phyloP scores from a whole-genome alignment of 2,113 vertebrate genomes.

The Rhinopomastus cyanomelas region DNA sequence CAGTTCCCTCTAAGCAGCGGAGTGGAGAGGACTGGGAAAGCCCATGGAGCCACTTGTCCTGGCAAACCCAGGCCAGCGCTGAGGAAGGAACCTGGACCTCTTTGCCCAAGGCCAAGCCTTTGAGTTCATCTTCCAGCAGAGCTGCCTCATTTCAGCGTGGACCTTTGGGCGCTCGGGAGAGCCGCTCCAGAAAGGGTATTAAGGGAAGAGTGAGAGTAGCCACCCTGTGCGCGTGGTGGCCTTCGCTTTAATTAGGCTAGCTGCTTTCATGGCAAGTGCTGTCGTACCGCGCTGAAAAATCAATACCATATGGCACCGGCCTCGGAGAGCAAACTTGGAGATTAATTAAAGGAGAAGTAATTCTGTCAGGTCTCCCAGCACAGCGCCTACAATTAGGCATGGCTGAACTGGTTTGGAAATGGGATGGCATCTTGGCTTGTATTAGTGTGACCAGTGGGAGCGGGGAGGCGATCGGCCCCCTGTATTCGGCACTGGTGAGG shows the following conservation, averaged over 20 bases:
- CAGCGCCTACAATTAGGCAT: slow-evolving; percentile 25
- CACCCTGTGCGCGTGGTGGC: neutral
- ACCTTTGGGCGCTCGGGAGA: neutral
- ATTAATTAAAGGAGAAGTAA: slow-evolving; percentile 69
- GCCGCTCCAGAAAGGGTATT: fast-evolving
- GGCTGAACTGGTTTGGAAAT: slow-evolving; percentile 45
- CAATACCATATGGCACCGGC: slow-evolving; percentile 66
- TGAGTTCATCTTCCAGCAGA: neutral
- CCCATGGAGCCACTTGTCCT: neutral
- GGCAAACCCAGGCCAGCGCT: neutral
- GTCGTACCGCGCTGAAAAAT: slow-evolving; percentile 56
- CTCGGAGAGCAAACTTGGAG: slow-evolving; percentile 63
- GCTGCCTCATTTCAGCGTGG: fast-evolving
- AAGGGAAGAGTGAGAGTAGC: slow-evolving; percentile 43
- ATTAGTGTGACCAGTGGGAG: no score
- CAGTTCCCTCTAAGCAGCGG: neutral
- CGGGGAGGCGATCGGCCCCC: no score
- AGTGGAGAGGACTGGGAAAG: neutral
- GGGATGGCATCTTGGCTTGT: no score
- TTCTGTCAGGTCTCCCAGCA: slow-evolving; percentile 46
- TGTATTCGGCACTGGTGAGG: no score
- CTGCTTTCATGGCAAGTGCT: slow-evolving; percentile 52
- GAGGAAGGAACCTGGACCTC: neutral
- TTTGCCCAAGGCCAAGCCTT: neutral
- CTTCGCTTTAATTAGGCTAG: slow-evolving; percentile 56